Conservation (phyloP, 2,113 vertebrate genomes). For the Acinonyx jubatus region DNA sequence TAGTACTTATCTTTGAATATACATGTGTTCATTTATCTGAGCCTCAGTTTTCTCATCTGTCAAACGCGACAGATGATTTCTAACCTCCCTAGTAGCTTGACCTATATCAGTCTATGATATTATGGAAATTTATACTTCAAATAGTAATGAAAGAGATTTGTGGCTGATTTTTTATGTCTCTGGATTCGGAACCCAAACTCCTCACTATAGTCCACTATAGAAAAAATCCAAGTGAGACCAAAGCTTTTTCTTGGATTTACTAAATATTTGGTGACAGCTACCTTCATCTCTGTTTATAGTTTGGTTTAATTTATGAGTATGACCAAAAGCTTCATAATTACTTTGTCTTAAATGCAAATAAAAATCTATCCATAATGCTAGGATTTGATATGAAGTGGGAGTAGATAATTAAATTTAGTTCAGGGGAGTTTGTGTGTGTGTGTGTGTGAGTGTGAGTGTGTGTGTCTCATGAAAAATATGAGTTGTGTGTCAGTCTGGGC, state of each 20-base stretch:
- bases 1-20: background rate
- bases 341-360: conserved; percentile 23
- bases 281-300: background rate
- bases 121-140: background rate
- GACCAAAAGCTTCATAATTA: background rate
- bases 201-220: background rate
- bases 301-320: background rate
- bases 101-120: background rate
- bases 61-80: background rate
- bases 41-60: background rate
- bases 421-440: background rate
- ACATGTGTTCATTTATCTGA: background rate
- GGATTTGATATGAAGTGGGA: background rate
- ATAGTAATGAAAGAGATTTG: background rate
- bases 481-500: background rate
- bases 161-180: background rate
- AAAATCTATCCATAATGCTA: background rate
- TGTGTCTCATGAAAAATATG: background rate
- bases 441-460: background rate
- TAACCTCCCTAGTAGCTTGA: background rate
- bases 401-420: background rate
- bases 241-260: background rate
- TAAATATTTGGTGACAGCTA: background rate
- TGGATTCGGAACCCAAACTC: background rate
- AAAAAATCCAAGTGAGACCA: background rate